Percentiles rank a stretch among this genome's conserved stretches.
Evolutionary conservation across 2,113 vertebrate genomes (phyloP).

Genomic region (Pycnonotus jocosus): DNA sequence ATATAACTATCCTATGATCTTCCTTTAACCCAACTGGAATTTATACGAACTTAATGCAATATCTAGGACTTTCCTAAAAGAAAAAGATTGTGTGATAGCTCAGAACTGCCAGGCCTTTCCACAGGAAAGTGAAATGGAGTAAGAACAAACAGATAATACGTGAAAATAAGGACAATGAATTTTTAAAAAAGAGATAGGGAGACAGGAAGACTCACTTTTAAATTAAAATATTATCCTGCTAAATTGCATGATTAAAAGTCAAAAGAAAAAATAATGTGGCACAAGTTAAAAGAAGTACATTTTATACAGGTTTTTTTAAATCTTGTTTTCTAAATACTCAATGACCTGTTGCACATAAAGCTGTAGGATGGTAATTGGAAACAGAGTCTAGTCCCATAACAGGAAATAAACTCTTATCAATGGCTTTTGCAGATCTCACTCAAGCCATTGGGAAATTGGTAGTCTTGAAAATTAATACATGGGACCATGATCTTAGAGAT

Average conservation of each 20-base stretch:
- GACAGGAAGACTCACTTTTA: not conserved
- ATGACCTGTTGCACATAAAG: slow-evolving; percentile 24
- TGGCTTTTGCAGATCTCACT: slow-evolving; percentile 32
- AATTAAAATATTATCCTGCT: not conserved
- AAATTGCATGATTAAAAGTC: not conserved
- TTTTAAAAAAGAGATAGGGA: not conserved
- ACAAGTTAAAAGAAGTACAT: not conserved
- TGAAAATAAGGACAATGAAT: not conserved
- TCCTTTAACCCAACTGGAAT: not conserved
- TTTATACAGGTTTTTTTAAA: not conserved
- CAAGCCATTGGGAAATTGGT: not conserved
- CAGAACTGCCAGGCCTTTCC: not conserved
- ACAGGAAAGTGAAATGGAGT: not conserved
- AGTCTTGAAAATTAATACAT: slow-evolving; percentile 4
- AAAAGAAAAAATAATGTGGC: not conserved
- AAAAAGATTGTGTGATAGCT: not conserved
- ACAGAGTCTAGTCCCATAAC: not conserved
- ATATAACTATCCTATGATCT: not conserved
- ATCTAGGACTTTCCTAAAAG: not conserved
- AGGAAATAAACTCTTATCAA: slow-evolving; percentile 43
- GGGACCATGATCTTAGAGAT: not conserved
- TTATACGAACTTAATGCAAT: not conserved
- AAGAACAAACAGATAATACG: not conserved
- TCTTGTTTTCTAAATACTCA: slow-evolving; percentile 9
- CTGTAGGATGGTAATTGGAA: slow-evolving; percentile 24